phyloP scores from a whole-genome alignment of 1,140 invertebrate species.

The Lepidurus couesii region DNA sequence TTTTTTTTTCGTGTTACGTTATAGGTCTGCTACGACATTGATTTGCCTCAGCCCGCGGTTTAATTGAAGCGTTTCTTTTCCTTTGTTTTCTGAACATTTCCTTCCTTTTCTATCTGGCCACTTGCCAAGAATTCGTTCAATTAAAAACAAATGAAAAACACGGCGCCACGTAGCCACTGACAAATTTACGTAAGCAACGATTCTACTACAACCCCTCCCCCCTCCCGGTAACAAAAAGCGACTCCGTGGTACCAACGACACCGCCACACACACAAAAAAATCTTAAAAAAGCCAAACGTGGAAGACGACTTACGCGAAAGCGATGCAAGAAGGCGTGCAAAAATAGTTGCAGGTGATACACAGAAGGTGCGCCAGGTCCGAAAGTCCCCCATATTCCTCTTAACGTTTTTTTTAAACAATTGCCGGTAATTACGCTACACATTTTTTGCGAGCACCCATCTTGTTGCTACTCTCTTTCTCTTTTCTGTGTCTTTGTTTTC shows the following conservation, averaged over 20 bases:
- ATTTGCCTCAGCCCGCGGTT: background rate
- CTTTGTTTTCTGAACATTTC: too few species aligned
- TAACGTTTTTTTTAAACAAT: background rate
- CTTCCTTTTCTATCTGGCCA: background rate
- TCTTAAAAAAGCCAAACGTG: background rate
- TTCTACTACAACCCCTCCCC: background rate
- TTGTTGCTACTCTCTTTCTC: background rate
- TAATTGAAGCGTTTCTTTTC: too few species aligned
- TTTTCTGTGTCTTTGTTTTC: background rate
- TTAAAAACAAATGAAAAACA: background rate
- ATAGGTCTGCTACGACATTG: too few species aligned
- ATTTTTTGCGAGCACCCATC: background rate
- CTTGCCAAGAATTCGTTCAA: background rate
- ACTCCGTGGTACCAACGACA: background rate
- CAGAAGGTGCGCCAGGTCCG: constrained; percentile 5
- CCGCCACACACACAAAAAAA: background rate
- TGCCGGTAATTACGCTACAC: background rate
- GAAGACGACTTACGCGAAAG: constrained; percentile 17
- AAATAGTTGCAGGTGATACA: constrained; percentile 14
- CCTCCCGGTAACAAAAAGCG: background rate
- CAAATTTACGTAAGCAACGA: background rate
- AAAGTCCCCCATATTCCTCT: background rate
- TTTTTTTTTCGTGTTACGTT: background rate
- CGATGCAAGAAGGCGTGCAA: constrained; percentile 20
- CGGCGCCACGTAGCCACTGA: background rate